Conservation (phyloP, 2,888 invertebrate genomes). For the Phengaris arion region DNA sequence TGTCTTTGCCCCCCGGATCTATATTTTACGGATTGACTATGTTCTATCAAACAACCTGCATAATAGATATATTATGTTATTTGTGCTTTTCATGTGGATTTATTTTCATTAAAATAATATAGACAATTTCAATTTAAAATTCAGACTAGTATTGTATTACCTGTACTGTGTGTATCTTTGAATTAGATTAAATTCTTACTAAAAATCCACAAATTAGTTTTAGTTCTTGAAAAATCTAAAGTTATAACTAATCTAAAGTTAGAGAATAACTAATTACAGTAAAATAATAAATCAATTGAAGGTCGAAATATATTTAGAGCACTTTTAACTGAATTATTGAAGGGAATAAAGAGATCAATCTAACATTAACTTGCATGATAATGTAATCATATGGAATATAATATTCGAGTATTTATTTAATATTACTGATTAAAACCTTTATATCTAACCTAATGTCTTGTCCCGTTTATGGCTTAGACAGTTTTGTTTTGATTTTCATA, state of each 20-base stretch:
- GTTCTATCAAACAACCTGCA: no score
- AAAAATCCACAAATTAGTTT: neutral
- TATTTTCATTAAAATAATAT: neutral
- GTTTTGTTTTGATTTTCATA: slow-evolving; percentile 59
- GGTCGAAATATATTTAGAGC: neutral
- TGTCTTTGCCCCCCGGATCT: no score
- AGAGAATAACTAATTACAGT: neutral
- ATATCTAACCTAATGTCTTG: slow-evolving; percentile 5
- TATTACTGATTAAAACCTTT: slow-evolving; percentile 21
- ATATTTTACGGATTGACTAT: no score
- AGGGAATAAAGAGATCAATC: neutral
- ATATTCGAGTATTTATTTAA: slow-evolving; percentile 22
- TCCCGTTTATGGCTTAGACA: slow-evolving; percentile 10
- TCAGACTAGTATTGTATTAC: neutral
- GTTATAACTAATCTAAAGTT: neutral
- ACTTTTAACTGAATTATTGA: neutral
- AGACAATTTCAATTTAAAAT: neutral
- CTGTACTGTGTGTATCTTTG: neutral
- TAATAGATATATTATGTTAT: neutral
- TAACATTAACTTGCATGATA: neutral
- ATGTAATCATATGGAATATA: slow-evolving; percentile 18
- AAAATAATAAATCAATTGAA: neutral
- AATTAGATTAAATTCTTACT: neutral
- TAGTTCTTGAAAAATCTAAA: neutral
- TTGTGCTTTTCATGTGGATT: slow-evolving; percentile 11